phyloP scores from a whole-genome alignment of 2,797 vertebrate genomes.

The Tauraco hartlaubi region DNA sequence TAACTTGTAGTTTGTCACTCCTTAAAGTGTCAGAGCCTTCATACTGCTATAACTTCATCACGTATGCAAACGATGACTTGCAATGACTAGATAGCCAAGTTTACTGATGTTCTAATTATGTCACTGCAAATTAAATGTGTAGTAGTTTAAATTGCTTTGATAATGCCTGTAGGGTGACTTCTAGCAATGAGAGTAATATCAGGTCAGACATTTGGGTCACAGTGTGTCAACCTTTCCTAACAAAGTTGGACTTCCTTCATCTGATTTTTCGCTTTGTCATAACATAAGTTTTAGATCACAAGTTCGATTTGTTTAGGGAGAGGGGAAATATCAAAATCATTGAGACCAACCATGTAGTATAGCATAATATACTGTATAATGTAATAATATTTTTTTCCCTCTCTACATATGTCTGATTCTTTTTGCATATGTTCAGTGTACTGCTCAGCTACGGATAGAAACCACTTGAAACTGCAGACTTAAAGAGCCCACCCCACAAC shows the following conservation, averaged over 20 bases:
- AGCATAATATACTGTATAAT: neutral
- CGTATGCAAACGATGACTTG: neutral
- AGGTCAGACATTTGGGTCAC: conserved; percentile 48
- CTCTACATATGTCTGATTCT: neutral
- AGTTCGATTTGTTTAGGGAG: neutral
- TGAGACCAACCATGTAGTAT: neutral
- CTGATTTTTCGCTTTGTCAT: conserved; percentile 7
- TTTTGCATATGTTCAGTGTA: neutral
- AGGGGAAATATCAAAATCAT: neutral
- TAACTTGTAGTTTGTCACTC: neutral
- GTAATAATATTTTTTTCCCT: neutral
- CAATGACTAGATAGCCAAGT: conserved; percentile 29
- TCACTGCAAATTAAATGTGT: conserved; percentile 42
- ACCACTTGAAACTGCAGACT: neutral
- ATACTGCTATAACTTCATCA: neutral
- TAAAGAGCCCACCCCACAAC: neutral
- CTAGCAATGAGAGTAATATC: conserved; percentile 24
- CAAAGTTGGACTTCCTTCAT: conserved; percentile 22
- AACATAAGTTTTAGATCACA: neutral
- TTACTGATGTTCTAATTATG: conserved; percentile 60
- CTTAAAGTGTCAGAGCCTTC: conserved; percentile 1
- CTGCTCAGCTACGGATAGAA: neutral
- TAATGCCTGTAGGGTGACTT: conserved; percentile 53
- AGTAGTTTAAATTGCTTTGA: conserved; percentile 58
- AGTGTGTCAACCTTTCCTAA: neutral